phyloP scores from a whole-genome alignment of 35 echinoderm and acorn worm genomes.

The Chiridota heheva region DNA sequence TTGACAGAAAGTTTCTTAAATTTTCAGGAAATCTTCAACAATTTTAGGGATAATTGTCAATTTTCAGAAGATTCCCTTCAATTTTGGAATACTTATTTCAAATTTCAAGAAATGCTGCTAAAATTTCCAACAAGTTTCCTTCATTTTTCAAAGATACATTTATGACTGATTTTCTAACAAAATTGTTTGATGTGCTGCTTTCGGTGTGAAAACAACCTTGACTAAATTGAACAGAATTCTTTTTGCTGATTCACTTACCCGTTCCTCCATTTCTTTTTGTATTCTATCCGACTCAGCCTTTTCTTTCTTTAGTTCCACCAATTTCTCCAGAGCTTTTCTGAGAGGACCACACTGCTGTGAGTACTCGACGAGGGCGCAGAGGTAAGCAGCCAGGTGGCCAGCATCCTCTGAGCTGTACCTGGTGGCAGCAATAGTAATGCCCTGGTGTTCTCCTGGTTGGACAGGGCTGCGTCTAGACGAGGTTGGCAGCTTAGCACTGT shows the following conservation, averaged over 20 bases:
- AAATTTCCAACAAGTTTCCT: too few relatives aligned
- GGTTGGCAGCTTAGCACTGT: slow-evolving; percentile 66
- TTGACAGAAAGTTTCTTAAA: too few relatives aligned
- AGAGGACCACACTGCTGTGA: slow-evolving; percentile 88
- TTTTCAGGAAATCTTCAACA: too few relatives aligned
- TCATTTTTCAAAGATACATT: too few relatives aligned
- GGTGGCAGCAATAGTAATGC: slow-evolving; percentile 92
- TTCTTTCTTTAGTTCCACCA: slow-evolving; percentile 73
- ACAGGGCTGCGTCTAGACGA: slow-evolving; percentile 72
- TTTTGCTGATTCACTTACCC: slow-evolving; percentile 73
- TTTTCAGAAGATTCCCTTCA: too few relatives aligned
- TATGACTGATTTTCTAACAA: too few relatives aligned
- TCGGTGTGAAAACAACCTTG: too few relatives aligned
- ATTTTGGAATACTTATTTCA: too few relatives aligned
- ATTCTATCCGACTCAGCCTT: slow-evolving; percentile 81
- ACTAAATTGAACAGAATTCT: too few relatives aligned
- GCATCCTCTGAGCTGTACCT: slow-evolving; percentile 99
- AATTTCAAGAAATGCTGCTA: too few relatives aligned
- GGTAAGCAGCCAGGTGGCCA: slow-evolving; percentile 87
- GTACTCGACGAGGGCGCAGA: slow-evolving; percentile 92
- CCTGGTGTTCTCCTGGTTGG: slow-evolving; percentile 39
- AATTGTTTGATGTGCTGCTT: too few relatives aligned
- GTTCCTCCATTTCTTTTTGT: slow-evolving; percentile 89
- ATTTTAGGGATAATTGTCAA: too few relatives aligned
- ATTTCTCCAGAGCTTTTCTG: slow-evolving; percentile 55